These are phyloP conservation scores for Ceratitis capitata DNA, from an alignment of 1,140 invertebrate genomes.

Conservation along the genomic window DNA sequence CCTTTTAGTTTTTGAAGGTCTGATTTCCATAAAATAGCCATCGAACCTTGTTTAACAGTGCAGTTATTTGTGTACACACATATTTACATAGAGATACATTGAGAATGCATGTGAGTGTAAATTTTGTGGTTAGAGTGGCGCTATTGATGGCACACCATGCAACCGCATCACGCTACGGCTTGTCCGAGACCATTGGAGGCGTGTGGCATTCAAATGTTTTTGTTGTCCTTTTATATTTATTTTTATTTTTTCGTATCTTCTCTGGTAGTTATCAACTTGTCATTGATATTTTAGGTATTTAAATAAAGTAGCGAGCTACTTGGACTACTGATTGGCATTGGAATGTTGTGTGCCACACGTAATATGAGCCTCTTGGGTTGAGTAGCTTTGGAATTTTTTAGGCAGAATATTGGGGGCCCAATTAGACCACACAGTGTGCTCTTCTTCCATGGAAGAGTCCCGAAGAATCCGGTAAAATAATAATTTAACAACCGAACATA, in stretches of 20 bases:
- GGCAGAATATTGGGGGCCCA: too few species aligned
- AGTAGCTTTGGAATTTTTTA: neutral
- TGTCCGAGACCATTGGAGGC: neutral
- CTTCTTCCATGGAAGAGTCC: too few species aligned
- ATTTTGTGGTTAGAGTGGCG: too few species aligned
- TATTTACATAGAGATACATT: neutral
- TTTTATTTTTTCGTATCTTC: neutral
- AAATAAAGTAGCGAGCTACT: neutral
- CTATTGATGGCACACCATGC: neutral
- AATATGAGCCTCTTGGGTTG: neutral
- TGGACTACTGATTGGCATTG: neutral
- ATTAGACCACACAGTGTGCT: too few species aligned
- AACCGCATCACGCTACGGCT: neutral
- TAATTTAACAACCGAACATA: too few species aligned
- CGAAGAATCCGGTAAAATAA: too few species aligned
- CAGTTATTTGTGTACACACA: neutral
- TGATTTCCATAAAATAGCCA: conserved; percentile 21
- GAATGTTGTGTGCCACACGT: neutral
- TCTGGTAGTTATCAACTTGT: conserved; percentile 5
- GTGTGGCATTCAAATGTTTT: conserved; percentile 12
- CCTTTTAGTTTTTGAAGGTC: too few species aligned
- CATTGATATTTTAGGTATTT: conserved; percentile 10
- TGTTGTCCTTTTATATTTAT: neutral
- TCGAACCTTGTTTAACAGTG: neutral
- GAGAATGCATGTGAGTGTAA: neutral